Evolutionary conservation across 2,113 vertebrate genomes (phyloP), one percentile per base, ranked within the genome.

Genomic region (Bubo scandiacus): DNA sequence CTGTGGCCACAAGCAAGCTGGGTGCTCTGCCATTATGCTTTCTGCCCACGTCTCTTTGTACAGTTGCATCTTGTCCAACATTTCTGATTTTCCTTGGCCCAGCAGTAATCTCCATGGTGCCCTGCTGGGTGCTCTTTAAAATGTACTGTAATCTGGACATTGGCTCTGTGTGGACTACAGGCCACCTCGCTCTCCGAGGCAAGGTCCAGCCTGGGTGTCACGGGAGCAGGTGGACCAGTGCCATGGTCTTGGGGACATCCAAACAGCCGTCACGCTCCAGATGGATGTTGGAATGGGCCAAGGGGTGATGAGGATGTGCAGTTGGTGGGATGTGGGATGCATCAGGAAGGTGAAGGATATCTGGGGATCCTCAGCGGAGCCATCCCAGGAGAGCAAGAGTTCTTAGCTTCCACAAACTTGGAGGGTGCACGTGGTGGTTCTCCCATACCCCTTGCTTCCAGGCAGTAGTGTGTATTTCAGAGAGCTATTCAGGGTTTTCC

Each of bases 41-140:
- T 51, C 57, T 91, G 86, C 86, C 59, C 74, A 29, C 6, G 3
- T 15, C 21, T 29, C 36, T n/a, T 94, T 96, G 75, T 80, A 10
- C 71, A 42, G 47, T 18, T 87, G 61, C 65, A 55, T 70, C 84
- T 78, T 1, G 0, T 89, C 85, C 94, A 93, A 58, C 95, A 87
- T 94, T 94, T 81, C 83, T 75, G 40, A 74, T 81, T 89, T 82
- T 80, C 89, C 93, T 86, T 94, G 86, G 95, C 78, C 84, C 74
- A 68, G 74, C 59, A 42, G 51, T 86, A 38, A 3, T 81, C 78
- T 90, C 88, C 18, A 27, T 47, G 74, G 63, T 72, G 52, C 67
- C 63, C 51, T 15, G 51, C 92, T 91, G 93, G 59, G 42, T 89
- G 61, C 73, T 57, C 52, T 94, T 90, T 65, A 54, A 75, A 72